A percentile compares a stretch with the other conserved stretches of the same genome.
phyloP scores from a whole-genome alignment of 2,888 invertebrate species.

The Theretra japonica region DNA sequence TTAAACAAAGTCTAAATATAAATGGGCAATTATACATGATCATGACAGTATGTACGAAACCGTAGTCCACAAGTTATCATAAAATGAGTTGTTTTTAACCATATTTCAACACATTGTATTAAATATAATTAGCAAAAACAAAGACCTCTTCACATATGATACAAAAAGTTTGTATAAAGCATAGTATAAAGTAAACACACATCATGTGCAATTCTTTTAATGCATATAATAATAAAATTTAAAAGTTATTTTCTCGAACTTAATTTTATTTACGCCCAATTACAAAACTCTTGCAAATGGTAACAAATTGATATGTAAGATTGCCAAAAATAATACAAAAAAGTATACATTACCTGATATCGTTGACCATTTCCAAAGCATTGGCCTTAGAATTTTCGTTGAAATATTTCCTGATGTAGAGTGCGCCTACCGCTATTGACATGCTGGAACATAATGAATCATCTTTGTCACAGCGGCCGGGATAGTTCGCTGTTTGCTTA shows the following conservation, averaged over 20 bases:
- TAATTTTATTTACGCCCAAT: too few species aligned
- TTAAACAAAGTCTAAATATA: not conserved
- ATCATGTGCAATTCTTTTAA: too few species aligned
- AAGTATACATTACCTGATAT: constrained; percentile 86
- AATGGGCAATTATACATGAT: not conserved
- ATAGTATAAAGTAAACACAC: too few species aligned
- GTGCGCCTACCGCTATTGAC: constrained; percentile 91
- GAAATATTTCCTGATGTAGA: constrained; percentile 95
- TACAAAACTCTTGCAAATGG: not conserved
- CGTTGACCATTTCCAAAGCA: constrained; percentile 94
- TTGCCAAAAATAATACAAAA: not conserved
- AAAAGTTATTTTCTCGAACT: too few species aligned
- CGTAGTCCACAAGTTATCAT: too few species aligned
- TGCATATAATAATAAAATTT: too few species aligned
- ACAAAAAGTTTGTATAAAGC: too few species aligned
- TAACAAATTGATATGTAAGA: not conserved
- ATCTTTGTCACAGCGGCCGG: constrained; percentile 27
- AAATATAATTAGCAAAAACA: too few species aligned
- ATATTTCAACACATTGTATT: too few species aligned
- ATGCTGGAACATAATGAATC: constrained; percentile 77
- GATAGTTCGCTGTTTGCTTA: constrained; percentile 30
- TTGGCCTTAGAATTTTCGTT: constrained; percentile 92
- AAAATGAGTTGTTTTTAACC: too few species aligned
- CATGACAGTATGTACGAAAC: too few species aligned
- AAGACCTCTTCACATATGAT: too few species aligned